These are phyloP conservation scores for Atopsyche davidsoni DNA, from an alignment of 1,140 invertebrate species.

Conservation along the genomic window DNA sequence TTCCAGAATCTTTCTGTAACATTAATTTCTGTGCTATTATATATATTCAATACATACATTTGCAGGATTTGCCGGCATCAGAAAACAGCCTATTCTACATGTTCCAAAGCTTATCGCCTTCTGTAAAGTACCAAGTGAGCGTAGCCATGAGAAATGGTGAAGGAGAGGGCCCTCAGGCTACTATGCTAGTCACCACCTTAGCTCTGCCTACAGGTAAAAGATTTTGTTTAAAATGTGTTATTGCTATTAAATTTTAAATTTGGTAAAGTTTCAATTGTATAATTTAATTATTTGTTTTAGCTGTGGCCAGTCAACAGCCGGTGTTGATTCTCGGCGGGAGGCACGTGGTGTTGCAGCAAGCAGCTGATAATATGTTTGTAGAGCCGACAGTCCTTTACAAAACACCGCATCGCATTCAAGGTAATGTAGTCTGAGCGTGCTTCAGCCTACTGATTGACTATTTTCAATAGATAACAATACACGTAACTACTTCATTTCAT, in stretches of 20 bases:
- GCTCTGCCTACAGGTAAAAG: slow-evolving; percentile 55
- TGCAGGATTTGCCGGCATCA: slow-evolving; percentile 65
- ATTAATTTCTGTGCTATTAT: not conserved
- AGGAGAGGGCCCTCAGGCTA: slow-evolving; percentile 69
- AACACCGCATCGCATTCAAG: slow-evolving; percentile 17
- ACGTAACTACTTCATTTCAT: too few relatives aligned
- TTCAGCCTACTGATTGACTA: too few relatives aligned
- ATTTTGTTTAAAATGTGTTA: not conserved
- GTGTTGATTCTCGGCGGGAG: slow-evolving; percentile 66
- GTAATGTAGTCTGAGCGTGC: too few relatives aligned
- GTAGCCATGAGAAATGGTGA: slow-evolving; percentile 73
- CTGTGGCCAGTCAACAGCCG: slow-evolving; percentile 56
- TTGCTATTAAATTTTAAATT: not conserved
- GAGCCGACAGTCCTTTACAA: slow-evolving; percentile 50
- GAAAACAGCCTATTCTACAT: slow-evolving; percentile 65
- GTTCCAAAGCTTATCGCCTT: slow-evolving; percentile 69
- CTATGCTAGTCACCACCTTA: slow-evolving; percentile 59
- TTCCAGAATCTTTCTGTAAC: too few relatives aligned
- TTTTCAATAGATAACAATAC: too few relatives aligned
- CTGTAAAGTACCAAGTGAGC: slow-evolving; percentile 69
- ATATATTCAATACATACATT: slow-evolving; percentile 18
- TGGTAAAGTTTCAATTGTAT: not conserved
- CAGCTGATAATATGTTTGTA: slow-evolving; percentile 58
- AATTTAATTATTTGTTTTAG: slow-evolving; percentile 10
- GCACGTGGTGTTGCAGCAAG: slow-evolving; percentile 61